Percentiles rank a stretch among this genome's conserved stretches.
phyloP scores from a whole-genome alignment of 2,888 invertebrate genomes.

The Eupsilia transversa region DNA sequence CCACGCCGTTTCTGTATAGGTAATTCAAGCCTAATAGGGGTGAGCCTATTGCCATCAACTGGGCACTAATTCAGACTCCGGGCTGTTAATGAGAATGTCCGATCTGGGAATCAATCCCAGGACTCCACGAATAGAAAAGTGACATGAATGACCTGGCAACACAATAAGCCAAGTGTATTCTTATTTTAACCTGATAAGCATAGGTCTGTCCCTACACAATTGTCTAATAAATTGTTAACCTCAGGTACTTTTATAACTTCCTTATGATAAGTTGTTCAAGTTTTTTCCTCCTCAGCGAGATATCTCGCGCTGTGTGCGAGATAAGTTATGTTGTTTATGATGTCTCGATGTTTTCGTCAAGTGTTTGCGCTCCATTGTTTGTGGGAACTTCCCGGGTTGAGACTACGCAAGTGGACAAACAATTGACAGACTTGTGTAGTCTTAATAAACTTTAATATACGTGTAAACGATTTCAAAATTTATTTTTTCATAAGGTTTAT shows the following conservation, averaged over 20 bases:
- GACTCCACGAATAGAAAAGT: background rate
- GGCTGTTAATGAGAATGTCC: background rate
- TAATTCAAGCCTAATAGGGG: too few relatives aligned
- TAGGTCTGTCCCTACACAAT: background rate
- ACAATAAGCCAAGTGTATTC: background rate
- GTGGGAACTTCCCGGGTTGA: background rate
- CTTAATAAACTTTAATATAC: background rate
- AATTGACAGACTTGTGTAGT: background rate
- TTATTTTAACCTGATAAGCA: background rate
- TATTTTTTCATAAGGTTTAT: background rate
- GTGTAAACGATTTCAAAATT: background rate
- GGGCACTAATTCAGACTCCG: too few relatives aligned
- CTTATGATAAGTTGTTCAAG: conserved; percentile 34
- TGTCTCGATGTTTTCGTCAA: conserved; percentile 34
- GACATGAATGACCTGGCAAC: background rate
- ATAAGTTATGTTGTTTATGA: conserved; percentile 42
- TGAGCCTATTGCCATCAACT: too few relatives aligned
- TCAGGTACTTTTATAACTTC: conserved; percentile 17
- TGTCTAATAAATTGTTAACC: conserved; percentile 17
- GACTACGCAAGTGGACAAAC: background rate
- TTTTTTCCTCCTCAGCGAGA: conserved; percentile 37
- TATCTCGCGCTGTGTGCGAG: conserved; percentile 20
- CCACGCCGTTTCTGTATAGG: too few relatives aligned
- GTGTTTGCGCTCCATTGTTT: conserved; percentile 23
- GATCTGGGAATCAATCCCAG: background rate